Base-by-base conservation (phyloP, 1,140 invertebrate genomes). In the Grapholita molesta region DNA sequence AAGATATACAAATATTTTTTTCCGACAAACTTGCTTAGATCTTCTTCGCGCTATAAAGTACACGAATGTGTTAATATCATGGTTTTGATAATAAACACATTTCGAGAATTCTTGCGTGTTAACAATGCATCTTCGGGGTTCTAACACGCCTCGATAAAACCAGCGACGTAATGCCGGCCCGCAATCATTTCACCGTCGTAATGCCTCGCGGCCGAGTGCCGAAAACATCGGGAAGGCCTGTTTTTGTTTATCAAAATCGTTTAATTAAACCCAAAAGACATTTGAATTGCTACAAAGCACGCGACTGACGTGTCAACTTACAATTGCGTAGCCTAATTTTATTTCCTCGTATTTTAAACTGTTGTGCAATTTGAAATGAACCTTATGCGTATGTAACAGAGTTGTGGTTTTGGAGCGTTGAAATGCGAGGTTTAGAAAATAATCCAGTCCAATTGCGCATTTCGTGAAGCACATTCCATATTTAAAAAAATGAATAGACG, bases 221-320 rank as follows among this genome's bases (percentile, higher is more conserved):
- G 55, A 61, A 61, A 61, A 38, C 64, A 66, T 66, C 64, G 53
- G 55, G 69, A 57, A 64, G 66, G 69, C 66, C 68, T 74, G 70
- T 77, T 66, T 74, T 69, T 74, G 69, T 77, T 64, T 77, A 72
- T 77, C 67, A 66, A 67, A 75, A 72, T 75, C 69, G 64, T 74
- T 77, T 71, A 75, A 73, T 73, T 75, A 72, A 72, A 57, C 18
- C 23, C 67, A 28, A 67, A 53, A 67, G 66, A 53, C 61, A 69
- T 64, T 66, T 35, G 66, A 71, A 75, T 24, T 33, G 67, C 61
- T 1, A 2, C 25, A 3, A 12, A 30, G 28, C 75, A 75, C 73
- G 73, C 73, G 12, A 72, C 23, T 33, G 38, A 66, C 61, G 55
- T 55, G 33, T 66, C 64, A 28, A 65, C 55, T 42, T 30, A 64